Evolutionary conservation across 2,888 invertebrate species (phyloP).

Genomic region (Lacanobia oleracea): DNA sequence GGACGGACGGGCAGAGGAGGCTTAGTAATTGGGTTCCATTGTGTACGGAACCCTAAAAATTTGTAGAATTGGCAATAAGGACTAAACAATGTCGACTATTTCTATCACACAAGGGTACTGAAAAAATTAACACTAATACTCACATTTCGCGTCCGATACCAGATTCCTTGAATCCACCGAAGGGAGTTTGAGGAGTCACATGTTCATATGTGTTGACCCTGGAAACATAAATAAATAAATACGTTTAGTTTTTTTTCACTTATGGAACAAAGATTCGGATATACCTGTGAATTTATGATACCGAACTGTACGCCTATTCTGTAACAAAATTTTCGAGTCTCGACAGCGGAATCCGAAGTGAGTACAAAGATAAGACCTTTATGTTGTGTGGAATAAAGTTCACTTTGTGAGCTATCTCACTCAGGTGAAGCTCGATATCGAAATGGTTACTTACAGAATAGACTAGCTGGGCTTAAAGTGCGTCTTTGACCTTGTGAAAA

Average conservation of each 20-base stretch:
- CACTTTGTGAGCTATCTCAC: too few relatives aligned
- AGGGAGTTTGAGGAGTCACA: constrained; percentile 94
- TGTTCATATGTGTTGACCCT: constrained; percentile 95
- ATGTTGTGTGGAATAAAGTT: too few relatives aligned
- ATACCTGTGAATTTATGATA: constrained; percentile 4
- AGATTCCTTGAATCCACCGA: constrained; percentile 97
- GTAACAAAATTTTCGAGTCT: too few relatives aligned
- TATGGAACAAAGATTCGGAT: background rate
- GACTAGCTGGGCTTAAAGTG: constrained; percentile 5
- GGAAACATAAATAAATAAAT: constrained; percentile 44
- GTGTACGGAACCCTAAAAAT: too few relatives aligned
- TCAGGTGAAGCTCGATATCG: too few relatives aligned
- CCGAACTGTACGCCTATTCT: too few relatives aligned
- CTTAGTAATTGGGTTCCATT: too few relatives aligned
- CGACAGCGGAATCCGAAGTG: too few relatives aligned
- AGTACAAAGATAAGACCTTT: too few relatives aligned
- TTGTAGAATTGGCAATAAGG: background rate
- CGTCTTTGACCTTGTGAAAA: background rate
- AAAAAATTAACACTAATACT: constrained; percentile 68
- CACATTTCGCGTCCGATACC: constrained; percentile 96
- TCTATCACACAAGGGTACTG: background rate
- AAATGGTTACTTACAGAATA: too few relatives aligned
- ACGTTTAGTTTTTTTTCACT: constrained; percentile 15
- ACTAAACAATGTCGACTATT: background rate
- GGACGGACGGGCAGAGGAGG: too few relatives aligned